Conservation (phyloP, 2,113 vertebrate genomes). For the Odocoileus hemionus region DNA sequence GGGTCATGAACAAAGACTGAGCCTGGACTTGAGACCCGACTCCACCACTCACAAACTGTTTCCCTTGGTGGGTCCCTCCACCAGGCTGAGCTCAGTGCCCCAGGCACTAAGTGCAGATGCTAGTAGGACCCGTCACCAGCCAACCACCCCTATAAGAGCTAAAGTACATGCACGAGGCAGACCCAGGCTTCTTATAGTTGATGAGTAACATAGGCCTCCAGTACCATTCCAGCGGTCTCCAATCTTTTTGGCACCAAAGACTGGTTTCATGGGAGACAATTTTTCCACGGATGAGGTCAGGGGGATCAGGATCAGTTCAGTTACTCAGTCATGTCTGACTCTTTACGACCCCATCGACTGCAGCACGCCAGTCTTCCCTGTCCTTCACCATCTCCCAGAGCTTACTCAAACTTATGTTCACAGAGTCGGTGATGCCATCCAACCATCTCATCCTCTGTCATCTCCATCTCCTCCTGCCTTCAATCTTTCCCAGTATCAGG, state of each 20-base stretch:
- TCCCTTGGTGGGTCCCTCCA: background rate
- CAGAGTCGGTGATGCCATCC: background rate
- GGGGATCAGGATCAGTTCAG: background rate
- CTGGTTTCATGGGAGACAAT: background rate
- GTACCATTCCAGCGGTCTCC: background rate
- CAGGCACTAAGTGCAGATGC: background rate
- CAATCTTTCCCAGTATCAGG: background rate
- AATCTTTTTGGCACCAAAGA: background rate
- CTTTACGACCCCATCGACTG: background rate
- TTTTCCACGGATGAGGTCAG: background rate
- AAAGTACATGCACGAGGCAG: background rate
- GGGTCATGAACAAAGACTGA: background rate
- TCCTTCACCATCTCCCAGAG: background rate
- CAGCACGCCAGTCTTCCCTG: background rate
- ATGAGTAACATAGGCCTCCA: background rate
- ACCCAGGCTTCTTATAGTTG: background rate
- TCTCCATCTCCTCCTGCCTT: background rate
- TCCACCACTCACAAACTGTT: background rate
- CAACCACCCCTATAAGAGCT: background rate
- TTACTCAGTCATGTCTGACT: background rate
- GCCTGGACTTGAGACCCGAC: background rate
- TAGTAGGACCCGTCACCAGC: rapidly evolving
- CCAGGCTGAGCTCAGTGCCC: background rate
- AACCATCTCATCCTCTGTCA: background rate
- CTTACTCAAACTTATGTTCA: background rate